A percentile compares a stretch with the other conserved stretches of the same genome.
Conservation (phyloP, 2,113 vertebrate genomes). For the Semicossyphus pulcher region DNA sequence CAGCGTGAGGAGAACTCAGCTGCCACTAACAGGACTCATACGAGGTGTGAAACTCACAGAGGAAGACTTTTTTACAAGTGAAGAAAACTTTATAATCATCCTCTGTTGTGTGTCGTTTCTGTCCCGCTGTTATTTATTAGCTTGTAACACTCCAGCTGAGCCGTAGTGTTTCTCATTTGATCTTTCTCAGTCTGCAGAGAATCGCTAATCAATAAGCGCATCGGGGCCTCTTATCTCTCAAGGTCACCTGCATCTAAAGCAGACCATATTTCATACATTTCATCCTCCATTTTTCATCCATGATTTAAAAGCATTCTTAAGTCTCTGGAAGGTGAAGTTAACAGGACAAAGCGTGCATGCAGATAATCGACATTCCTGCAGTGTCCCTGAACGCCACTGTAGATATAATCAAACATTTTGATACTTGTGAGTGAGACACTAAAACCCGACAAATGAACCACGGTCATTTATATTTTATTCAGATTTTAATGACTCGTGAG, state of each 20-base stretch:
- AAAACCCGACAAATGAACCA: conserved; percentile 36
- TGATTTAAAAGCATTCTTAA: conserved; percentile 15
- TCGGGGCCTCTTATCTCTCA: conserved; percentile 56
- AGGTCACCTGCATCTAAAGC: conserved; percentile 43
- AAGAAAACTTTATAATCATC: conserved; percentile 25
- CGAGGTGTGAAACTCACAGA: conserved; percentile 38
- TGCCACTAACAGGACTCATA: conserved; percentile 12
- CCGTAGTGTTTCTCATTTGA: conserved; percentile 16
- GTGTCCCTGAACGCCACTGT: conserved; percentile 7
- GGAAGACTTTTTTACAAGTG: conserved; percentile 37
- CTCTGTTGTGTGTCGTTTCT: conserved; percentile 22
- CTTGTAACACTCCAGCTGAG: neutral
- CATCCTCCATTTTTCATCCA: conserved; percentile 23
- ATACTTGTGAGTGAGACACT: conserved; percentile 36
- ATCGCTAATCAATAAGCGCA: conserved; percentile 56
- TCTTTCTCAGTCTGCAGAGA: conserved; percentile 26
- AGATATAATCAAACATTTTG: conserved; percentile 49
- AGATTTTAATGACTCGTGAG: conserved; percentile 57
- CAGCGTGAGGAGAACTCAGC: conserved; percentile 17
- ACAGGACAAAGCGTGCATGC: neutral
- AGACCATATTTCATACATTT: conserved; percentile 26
- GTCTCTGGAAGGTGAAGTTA: conserved; percentile 23
- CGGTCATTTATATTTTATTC: conserved; percentile 59
- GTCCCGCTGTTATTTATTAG: neutral
- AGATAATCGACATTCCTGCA: conserved; percentile 38